Base-by-base conservation (phyloP, 2,888 invertebrate species). In the Athalia cordata region DNA sequence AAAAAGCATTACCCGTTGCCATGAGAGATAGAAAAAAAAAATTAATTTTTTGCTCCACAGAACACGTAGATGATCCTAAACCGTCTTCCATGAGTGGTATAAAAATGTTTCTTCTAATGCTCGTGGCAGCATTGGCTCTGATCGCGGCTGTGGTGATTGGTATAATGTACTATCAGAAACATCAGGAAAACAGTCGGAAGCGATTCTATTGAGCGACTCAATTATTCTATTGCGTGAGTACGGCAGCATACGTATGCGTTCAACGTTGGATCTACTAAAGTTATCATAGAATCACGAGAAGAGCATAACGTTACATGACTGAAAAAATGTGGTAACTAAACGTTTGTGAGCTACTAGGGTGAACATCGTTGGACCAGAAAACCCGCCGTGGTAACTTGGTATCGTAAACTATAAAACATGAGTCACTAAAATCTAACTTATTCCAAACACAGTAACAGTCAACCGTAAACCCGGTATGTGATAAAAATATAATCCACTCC, bases 161-260 rank as follows among this genome's bases (percentile, higher is more conserved):
- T 49, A 95, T 98, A 80, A 96, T 98, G 93, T 95, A 97, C 89
- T 98, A 98, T 89, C 97, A 98, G 89, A 98, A 98, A 88, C 94
- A 96, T 80, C 96, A 97, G 88, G 97, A 97, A 88, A 95, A 96
- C 82, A 95, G 95, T 79, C 93, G 97, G 85, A 99, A 99, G 91
- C 93, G 98, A 85, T 95, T 97, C 91, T 95, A 95, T 87, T 95
- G 90, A 90, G 43, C n/a, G 47, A 64, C 1, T 29, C 29, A 29
- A 29, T 29, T 59, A 15, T 29, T 13, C 7, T n/a, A 5, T 4
- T 29, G 29, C 29, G 29, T 29, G 2, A 29, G 0, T 29, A 29
- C 2, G 29, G 29, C 29, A 29, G 29, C 29, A 29, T 29, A 29
- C 29, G 29, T 29, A 29, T 29, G 29, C 29, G 45, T 64, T 64